A percentile compares a stretch with the other conserved stretches of the same genome.
These are phyloP conservation scores for Jaculus jaculus DNA, from an alignment of 2,113 vertebrate genomes.

Conservation along the genomic window DNA sequence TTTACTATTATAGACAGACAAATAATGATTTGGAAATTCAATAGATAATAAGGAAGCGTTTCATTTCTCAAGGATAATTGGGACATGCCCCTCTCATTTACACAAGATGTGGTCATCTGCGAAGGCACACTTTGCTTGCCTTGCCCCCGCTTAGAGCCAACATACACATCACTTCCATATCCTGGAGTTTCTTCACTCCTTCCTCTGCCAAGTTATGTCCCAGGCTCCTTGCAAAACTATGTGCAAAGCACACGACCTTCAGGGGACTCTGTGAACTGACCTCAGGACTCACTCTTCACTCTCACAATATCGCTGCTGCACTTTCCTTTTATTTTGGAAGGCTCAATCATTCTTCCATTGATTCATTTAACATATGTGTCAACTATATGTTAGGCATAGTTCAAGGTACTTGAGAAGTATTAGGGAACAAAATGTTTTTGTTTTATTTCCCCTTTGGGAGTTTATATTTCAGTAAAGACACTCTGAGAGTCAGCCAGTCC, in stretches of 20 bases:
- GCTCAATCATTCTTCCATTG: background rate
- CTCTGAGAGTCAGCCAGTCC: background rate
- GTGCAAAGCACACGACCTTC: background rate
- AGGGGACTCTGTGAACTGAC: background rate
- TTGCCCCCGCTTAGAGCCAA: constrained; percentile 58
- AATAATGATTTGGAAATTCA: constrained; percentile 42
- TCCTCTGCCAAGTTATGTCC: constrained; percentile 24
- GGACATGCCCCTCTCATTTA: constrained; percentile 36
- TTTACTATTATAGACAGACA: constrained; percentile 45
- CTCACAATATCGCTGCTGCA: background rate
- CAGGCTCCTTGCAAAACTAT: constrained; percentile 27
- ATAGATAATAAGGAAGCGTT: constrained; percentile 58
- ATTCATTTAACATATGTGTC: background rate
- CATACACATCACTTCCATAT: constrained; percentile 38
- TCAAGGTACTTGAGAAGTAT: background rate
- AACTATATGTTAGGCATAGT: background rate
- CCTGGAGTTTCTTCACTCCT: constrained; percentile 48
- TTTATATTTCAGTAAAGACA: background rate
- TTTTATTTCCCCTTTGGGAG: background rate
- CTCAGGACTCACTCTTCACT: background rate
- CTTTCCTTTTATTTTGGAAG: constrained; percentile 28
- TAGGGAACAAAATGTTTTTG: background rate
- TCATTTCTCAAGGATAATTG: constrained; percentile 51
- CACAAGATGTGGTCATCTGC: constrained; percentile 42
- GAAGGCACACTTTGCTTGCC: constrained; percentile 42